Evolutionary conservation across 1,140 invertebrate genomes (phyloP).

Genomic region (Diachasmimorpha longicaudata): DNA sequence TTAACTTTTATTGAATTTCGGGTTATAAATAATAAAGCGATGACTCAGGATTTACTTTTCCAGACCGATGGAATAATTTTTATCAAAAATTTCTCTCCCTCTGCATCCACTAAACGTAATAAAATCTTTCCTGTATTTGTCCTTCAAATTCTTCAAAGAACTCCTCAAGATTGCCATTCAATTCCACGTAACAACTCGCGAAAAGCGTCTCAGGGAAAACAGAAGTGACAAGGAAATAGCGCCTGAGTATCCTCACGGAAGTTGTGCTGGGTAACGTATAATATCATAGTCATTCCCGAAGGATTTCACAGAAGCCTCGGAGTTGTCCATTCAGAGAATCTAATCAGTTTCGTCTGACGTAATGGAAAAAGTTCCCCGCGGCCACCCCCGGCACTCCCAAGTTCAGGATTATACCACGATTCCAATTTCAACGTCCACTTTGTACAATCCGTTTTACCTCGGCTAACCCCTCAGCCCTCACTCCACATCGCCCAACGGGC

Average conservation of each 20-base stretch:
- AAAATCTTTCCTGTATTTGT: background rate
- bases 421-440: constrained; percentile 12
- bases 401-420: constrained; percentile 19
- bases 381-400: background rate
- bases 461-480: background rate
- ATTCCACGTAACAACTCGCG: background rate
- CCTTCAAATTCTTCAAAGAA: background rate
- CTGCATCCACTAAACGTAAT: too few relatives aligned
- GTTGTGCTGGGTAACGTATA: background rate
- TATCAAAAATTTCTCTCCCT: too few relatives aligned
- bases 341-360: constrained; percentile 21
- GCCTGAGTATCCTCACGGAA: background rate
- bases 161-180: background rate
- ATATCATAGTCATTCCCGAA: background rate
- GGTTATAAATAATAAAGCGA: too few relatives aligned
- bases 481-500: background rate
- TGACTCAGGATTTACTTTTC: too few relatives aligned
- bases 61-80: too few relatives aligned
- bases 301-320: constrained; percentile 11
- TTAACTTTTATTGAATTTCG: too few relatives aligned
- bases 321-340: constrained; percentile 18
- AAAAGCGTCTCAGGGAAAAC: background rate
- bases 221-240: background rate
- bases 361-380: constrained; percentile 24
- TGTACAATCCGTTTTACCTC: constrained; percentile 10